Base-by-base conservation (phyloP, 2,888 invertebrate genomes). In the Aleiodes leptofemur region DNA sequence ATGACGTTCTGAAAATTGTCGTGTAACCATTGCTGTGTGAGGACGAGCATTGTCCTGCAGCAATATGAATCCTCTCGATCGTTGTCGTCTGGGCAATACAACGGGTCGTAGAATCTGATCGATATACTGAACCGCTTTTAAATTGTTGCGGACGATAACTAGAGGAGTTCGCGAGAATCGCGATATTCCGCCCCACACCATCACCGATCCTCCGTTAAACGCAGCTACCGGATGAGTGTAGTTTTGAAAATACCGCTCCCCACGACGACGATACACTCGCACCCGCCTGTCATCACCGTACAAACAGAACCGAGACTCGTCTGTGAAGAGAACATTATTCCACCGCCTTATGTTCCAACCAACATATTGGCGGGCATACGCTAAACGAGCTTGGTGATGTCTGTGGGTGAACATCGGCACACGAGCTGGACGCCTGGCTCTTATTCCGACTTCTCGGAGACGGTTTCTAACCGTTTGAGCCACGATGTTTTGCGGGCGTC, bases 31-130 rank as follows among this genome's bases (percentile, higher is more conserved):
- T 23, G 76, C 78, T 23, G 56, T 61, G 31, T 78, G 77, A 56
- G 76, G 73, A 5, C 76, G 79, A 31, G 79, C 77, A 61, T 78
- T 78, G 51, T 78, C 77, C 9, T 77, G 79, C 77, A 78, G 74
- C 1, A 77, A 66, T 29, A 77, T 71, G 48, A 78, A 77, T 3
- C 38, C 4, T 57, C 77, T 68, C 23, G 64, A 43, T 11, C 57
- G 51, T 29, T 66, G 56, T 56, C 74, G 59, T 8, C 14, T 13
- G 14, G 72, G 70, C 55, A 78, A 34, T n/a, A 76, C 76, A 51
- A 56, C 16, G 23, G 73, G 70, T 51, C 48, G 51, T n/a, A 76
- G 38, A 64, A 78, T 72, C 31, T 76, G 55, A 16, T 75, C 34
- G 5, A 74, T 64, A 43, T 78, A 77, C 2, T 77, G 38, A 3